Evolutionary conservation across 92 coral and sea anemone species (phyloP), one percentile per base, ranked within the genome.

Genomic region (Actinernus sp.): DNA sequence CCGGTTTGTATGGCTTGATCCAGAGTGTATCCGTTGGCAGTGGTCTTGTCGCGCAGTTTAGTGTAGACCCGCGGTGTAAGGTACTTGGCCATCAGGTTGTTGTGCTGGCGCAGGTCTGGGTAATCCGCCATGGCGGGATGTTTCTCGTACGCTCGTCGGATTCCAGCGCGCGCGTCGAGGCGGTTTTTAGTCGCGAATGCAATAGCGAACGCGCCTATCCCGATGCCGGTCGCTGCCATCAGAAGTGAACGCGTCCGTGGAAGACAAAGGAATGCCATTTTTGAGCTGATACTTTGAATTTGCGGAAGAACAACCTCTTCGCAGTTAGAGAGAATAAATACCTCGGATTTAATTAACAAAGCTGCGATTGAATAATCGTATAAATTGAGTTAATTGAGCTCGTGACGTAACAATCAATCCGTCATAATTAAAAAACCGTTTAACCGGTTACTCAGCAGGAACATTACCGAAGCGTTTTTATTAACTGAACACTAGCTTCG

Each of bases 21-120:
- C 44, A 93, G 53, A 1, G 93, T 86, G 46, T 69, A 93, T 4
- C 98, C 98, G 14, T 74, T 81, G 3, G 86, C 58, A 1, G 98
- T 93, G 8, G 75, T 18, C 62, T 76, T 82, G 60, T 86, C 70
- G 27, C 93, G 88, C 37, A 93, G 91, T 44, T 93, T 93, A 4
- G 86, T 71, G 74, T 93, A 93, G 13, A 93, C 29, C 3, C 96
- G 79, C 5, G 96, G 98, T 2, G 98, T 86, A 26, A 93, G 36
- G 33, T 93, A 96, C 53, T 93, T 93, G 2, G 98, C 96, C 98
- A 93, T 89, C 28, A 89, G 76, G 84, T 93, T 93, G 63, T 93
- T 93, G 72, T 93, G 94, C 19, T 76, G 81, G 14, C 98, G 81
- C 58, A 93, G 27, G 46, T 93, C 98, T 18, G 98, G 98, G 44